Conservation (phyloP, 1,140 invertebrate genomes). For the Bicyclus anynana region DNA sequence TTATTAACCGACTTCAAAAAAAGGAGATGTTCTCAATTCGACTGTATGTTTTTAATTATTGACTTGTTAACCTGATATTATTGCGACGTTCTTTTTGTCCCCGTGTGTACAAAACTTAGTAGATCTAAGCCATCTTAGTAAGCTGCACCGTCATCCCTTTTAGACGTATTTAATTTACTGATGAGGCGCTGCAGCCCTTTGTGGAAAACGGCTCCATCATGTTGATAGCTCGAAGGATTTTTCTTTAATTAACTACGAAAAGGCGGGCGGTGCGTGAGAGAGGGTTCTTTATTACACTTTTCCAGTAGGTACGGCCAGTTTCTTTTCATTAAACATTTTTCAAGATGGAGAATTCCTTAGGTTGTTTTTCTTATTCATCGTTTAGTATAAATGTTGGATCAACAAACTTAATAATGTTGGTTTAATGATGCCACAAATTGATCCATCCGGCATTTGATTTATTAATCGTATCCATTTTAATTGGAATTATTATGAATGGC, state of each 20-base stretch:
- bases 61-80: too few relatives aligned
- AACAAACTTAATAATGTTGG: neutral
- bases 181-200: slow-evolving; percentile 9
- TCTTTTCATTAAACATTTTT: slow-evolving; percentile 7
- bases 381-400: neutral
- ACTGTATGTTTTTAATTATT: too few relatives aligned
- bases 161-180: slow-evolving; percentile 9
- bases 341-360: neutral
- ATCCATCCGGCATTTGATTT: too few relatives aligned
- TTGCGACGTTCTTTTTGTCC: too few relatives aligned
- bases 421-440: too few relatives aligned
- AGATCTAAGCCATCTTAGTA: neutral
- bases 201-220: slow-evolving; percentile 10
- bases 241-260: slow-evolving; percentile 19
- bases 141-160: slow-evolving; percentile 3
- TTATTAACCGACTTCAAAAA: too few relatives aligned
- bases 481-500: too few relatives aligned
- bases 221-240: slow-evolving; percentile 14
- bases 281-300: slow-evolving; percentile 1
- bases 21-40: too few relatives aligned
- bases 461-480: too few relatives aligned
- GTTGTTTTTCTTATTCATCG: neutral
- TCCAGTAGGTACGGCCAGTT: neutral
- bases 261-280: neutral
- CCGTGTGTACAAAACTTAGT: neutral